phyloP scores from a whole-genome alignment of 2,888 invertebrate species.

The Coelinius sp. region DNA sequence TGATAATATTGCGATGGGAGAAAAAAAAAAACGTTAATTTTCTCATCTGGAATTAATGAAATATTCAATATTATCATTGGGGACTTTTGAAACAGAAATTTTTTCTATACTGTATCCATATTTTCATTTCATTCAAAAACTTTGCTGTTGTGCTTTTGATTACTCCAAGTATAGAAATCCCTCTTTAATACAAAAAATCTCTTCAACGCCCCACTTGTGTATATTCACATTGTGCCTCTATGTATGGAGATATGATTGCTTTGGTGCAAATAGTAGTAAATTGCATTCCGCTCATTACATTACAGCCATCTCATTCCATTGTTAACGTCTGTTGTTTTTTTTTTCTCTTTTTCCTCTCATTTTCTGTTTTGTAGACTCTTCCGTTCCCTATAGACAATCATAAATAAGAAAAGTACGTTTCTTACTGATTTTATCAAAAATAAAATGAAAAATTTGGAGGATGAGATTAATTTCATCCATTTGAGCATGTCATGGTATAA shows the following conservation, averaged over 20 bases:
- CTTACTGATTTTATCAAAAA: background rate
- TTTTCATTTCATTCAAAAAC: too few relatives aligned
- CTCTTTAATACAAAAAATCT: constrained; percentile 50
- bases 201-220: constrained; percentile 28
- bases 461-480: too few relatives aligned
- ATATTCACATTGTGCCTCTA: constrained; percentile 22
- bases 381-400: constrained; percentile 1
- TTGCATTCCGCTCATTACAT: constrained; percentile 45
- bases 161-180: constrained; percentile 55
- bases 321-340: constrained; percentile 12
- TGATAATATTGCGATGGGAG: too few relatives aligned
- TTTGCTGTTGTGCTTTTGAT: constrained; percentile 52
- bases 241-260: constrained; percentile 46
- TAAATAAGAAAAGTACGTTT: background rate
- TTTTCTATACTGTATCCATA: too few relatives aligned
- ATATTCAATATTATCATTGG: too few relatives aligned
- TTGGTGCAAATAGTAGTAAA: constrained; percentile 39
- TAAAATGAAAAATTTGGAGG: background rate
- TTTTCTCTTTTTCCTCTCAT: background rate
- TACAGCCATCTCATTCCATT: background rate
- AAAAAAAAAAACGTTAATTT: too few relatives aligned
- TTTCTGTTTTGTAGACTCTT: background rate
- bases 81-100: too few relatives aligned
- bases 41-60: too few relatives aligned
- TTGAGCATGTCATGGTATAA: too few relatives aligned